Conservation (phyloP, 2,888 invertebrate species). For the Rutpela maculata region DNA sequence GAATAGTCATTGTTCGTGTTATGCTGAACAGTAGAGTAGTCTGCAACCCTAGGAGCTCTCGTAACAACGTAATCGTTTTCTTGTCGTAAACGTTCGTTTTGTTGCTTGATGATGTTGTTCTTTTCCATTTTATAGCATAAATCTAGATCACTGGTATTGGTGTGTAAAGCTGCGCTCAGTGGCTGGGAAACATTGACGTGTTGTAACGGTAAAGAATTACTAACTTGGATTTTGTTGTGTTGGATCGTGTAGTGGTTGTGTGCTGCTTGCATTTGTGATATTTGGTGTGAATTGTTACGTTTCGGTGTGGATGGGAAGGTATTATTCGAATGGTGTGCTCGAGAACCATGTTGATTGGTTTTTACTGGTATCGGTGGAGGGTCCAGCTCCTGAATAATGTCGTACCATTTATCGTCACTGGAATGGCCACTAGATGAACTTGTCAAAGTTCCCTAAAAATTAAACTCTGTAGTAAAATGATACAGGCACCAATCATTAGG, state of each 20-base stretch:
- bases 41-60: slow-evolving; percentile 62
- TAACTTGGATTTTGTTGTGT: slow-evolving; percentile 72
- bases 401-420: slow-evolving; percentile 81
- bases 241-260: slow-evolving; percentile 68
- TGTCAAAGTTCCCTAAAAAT: slow-evolving; percentile 77
- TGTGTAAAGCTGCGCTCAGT: slow-evolving; percentile 70
- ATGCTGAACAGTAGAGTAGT: slow-evolving; percentile 64
- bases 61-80: slow-evolving; percentile 74
- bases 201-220: slow-evolving; percentile 73
- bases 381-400: slow-evolving; percentile 75
- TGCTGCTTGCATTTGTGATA: slow-evolving; percentile 64
- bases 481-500: not conserved
- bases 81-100: slow-evolving; percentile 71
- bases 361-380: slow-evolving; percentile 76
- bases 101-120: slow-evolving; percentile 67
- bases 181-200: slow-evolving; percentile 71
- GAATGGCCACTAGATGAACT: slow-evolving; percentile 81
- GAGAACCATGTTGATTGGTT: slow-evolving; percentile 67
- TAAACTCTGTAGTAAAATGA: not conserved
- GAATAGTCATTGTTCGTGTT: slow-evolving; percentile 63
- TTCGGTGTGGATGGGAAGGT: slow-evolving; percentile 72
- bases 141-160: slow-evolving; percentile 70
- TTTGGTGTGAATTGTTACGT: slow-evolving; percentile 69
- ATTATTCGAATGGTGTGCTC: slow-evolving; percentile 62
- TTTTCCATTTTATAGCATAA: slow-evolving; percentile 68